Evolutionary conservation across 35 echinoderm and acorn worm species (phyloP), one percentile per base, ranked within the genome.

Genomic region (Apostichopus californicus): DNA sequence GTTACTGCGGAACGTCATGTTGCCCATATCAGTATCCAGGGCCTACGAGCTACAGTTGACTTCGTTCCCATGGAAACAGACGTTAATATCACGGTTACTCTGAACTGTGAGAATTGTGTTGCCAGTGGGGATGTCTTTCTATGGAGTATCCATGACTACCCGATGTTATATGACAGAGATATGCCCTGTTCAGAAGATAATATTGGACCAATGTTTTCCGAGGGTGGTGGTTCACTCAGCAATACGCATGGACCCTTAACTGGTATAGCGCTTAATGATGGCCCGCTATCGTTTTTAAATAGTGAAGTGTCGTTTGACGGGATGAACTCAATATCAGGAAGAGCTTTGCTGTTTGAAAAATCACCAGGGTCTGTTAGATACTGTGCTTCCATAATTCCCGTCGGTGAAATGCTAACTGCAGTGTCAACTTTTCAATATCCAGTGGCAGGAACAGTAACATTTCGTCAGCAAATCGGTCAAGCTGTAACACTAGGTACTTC

Each of bases 141-240:
- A 22, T 97, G 93, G 93, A 86, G 26, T 53, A 78, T 97, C 17
- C 93, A 88, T 25, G 54, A 92, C 17, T 78, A 86, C 57, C 95
- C 95, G 68, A 97, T 92, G 90, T 21, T 97, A 72, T 97, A 97
- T 93, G 93, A 94, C 60, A 75, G 79, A 54, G 81, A 85, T 20
- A 64, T 81, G 28, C 84, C 86, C 8, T 97, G 95, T 73, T 57
- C 55, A 2, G 79, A 83, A 13, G 78, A 78, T 18, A 83, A 92
- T 55, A 55, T 90, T 57, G 95, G 93, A 1, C 17, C 68, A 14
- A 77, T 93, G 61, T 96, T 93, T 10, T 61, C 83, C 1, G 72
- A 56, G 6, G 90, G 93, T 26, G 28, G 77, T 77, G 95, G 93
- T 5, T 21, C 53, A 6, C 91, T 94, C 14, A 90, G 72, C 12